Conservation (phyloP, 64 coral and sea anemone genomes). For the Porites lutea region DNA sequence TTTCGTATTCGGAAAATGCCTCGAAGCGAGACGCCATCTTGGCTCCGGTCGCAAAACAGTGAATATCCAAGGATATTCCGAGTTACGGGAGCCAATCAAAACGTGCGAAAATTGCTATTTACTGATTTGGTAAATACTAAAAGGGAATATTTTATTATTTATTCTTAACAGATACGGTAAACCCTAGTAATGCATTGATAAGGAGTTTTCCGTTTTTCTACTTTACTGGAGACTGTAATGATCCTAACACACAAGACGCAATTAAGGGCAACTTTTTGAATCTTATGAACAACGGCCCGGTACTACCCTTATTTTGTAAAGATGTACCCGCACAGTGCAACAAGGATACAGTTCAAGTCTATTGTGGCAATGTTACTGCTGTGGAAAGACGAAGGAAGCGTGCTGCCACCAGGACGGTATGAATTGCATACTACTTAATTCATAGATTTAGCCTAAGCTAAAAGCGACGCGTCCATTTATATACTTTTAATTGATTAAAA, state of each 20-base stretch:
- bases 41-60: no score
- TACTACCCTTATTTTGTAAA: slow-evolving; percentile 48
- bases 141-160: no score
- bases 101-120: no score
- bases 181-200: slow-evolving; percentile 14
- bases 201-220: slow-evolving; percentile 40
- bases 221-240: slow-evolving; percentile 73
- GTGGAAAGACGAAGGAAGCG: slow-evolving; percentile 15
- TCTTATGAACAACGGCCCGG: not conserved
- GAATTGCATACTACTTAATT: no score
- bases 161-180: slow-evolving; percentile 23
- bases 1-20: no score
- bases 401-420: not conserved
- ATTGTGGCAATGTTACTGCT: slow-evolving; percentile 40
- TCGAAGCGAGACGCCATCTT: no score
- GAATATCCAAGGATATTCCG: no score
- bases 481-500: no score
- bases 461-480: no score
- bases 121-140: no score
- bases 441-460: no score
- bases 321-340: slow-evolving; percentile 14
- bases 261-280: slow-evolving; percentile 34
- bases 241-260: slow-evolving; percentile 59
- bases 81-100: no score
- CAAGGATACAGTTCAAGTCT: slow-evolving; percentile 42